Percentiles rank a stretch among this genome's conserved stretches.
These are phyloP conservation scores for Hydrotaea cyrtoneurina DNA, from an alignment of 2,888 invertebrate species.

Conservation along the genomic window DNA sequence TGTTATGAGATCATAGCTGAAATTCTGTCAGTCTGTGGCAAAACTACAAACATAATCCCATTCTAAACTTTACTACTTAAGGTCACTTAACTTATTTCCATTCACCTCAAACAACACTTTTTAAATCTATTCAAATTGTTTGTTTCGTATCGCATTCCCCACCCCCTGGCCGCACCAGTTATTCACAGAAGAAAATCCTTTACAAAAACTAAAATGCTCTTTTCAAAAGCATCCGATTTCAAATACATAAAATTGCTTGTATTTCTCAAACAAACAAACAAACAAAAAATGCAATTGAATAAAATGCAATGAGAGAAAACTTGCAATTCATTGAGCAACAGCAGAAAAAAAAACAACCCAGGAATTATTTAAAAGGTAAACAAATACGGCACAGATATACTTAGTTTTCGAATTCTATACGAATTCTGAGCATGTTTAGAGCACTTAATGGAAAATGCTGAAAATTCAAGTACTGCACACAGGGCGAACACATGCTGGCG, in stretches of 20 bases:
- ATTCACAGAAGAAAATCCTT: background rate
- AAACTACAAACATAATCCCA: no score
- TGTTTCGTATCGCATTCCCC: background rate
- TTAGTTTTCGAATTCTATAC: background rate
- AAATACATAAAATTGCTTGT: background rate
- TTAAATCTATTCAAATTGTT: background rate
- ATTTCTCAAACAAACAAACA: background rate
- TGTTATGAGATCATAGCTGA: no score
- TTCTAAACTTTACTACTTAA: background rate
- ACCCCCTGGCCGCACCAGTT: background rate
- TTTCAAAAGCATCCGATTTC: background rate
- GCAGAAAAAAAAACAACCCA: background rate
- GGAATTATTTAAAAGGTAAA: background rate
- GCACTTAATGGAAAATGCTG: background rate
- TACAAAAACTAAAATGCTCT: background rate
- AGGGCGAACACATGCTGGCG: no score
- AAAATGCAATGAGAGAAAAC: background rate
- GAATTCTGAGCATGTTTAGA: no score
- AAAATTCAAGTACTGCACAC: no score
- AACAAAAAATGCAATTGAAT: background rate
- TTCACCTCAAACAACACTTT: background rate
- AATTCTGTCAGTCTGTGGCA: no score
- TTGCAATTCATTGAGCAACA: background rate
- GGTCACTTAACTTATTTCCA: background rate
- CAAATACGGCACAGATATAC: background rate